A percentile compares a stretch with the other conserved stretches of the same genome.
Conservation (phyloP, 1,140 invertebrate species). For the Anthonomus grandis region DNA sequence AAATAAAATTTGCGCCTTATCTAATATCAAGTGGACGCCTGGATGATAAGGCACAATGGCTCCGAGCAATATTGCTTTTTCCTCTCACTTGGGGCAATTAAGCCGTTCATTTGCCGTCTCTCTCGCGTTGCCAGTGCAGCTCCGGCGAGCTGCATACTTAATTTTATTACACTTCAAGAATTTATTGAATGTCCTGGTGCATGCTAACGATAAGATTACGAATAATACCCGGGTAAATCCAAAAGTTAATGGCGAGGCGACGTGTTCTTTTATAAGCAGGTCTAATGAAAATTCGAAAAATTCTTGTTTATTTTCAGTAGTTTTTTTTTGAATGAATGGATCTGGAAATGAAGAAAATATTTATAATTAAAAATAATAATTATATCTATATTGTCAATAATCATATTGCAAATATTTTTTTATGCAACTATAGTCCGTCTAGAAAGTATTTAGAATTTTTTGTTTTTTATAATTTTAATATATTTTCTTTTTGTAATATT, state of each 20-base stretch:
- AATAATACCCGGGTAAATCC: neutral
- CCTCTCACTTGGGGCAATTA: neutral
- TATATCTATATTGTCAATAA: too few relatives aligned
- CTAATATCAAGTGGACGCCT: slow-evolving; percentile 1
- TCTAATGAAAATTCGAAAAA: neutral
- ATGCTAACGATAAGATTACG: slow-evolving; percentile 7
- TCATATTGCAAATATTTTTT: too few relatives aligned
- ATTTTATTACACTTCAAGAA: slow-evolving; percentile 10
- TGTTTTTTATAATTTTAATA: too few relatives aligned
- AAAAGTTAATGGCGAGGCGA: too few relatives aligned
- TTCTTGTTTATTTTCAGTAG: too few relatives aligned
- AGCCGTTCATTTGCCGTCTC: neutral
- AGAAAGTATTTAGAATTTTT: too few relatives aligned
- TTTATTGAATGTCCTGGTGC: slow-evolving; percentile 10
- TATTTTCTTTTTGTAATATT: too few relatives aligned
- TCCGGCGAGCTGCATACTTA: slow-evolving; percentile 3
- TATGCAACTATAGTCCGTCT: too few relatives aligned
- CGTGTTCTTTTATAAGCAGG: too few relatives aligned
- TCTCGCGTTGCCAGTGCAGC: neutral
- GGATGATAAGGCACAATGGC: neutral
- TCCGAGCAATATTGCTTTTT: slow-evolving; percentile 1
- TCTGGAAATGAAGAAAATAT: too few relatives aligned
- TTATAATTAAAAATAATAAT: too few relatives aligned
- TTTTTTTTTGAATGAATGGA: too few relatives aligned
- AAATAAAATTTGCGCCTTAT: neutral